A percentile compares a stretch with the other conserved stretches of the same genome.
These are phyloP conservation scores for Alsophila aescularia DNA, from an alignment of 2,888 invertebrate genomes.

Conservation along the genomic window DNA sequence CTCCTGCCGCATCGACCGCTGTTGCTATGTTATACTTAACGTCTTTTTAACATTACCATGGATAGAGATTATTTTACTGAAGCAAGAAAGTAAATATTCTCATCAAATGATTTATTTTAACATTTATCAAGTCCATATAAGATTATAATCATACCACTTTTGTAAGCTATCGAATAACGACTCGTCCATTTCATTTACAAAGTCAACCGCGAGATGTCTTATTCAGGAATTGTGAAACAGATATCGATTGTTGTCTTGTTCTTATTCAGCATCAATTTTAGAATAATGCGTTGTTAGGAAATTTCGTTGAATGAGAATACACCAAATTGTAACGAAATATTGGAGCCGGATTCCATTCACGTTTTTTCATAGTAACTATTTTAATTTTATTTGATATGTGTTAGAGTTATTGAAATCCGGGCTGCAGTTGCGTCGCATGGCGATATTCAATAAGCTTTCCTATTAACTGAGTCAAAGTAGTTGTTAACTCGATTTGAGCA, in stretches of 20 bases:
- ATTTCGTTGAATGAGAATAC: conserved; percentile 30
- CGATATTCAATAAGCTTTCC: conserved; percentile 33
- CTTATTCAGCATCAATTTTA: conserved; percentile 2
- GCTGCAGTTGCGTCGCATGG: conserved; percentile 28
- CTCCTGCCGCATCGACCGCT: conserved; percentile 1
- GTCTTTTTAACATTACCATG: neutral
- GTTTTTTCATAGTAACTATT: neutral
- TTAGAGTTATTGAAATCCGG: neutral
- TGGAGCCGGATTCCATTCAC: conserved; percentile 7
- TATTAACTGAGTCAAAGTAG: conserved; percentile 40
- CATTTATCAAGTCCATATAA: neutral
- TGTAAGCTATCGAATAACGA: neutral
- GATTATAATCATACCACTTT: neutral
- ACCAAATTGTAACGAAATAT: conserved; percentile 20
- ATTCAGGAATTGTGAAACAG: conserved; percentile 10
- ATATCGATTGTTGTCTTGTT: neutral
- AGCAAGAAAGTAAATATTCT: neutral
- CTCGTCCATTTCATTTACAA: neutral
- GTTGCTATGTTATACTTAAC: conserved; percentile 7
- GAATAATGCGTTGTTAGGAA: neutral
- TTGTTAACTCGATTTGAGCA: conserved; percentile 35
- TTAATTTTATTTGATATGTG: neutral
- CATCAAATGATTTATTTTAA: neutral
- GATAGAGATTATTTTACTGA: neutral
- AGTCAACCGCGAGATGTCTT: neutral